phyloP scores from a whole-genome alignment of 2,888 invertebrate genomes.

The Drosophila gaucha region DNA sequence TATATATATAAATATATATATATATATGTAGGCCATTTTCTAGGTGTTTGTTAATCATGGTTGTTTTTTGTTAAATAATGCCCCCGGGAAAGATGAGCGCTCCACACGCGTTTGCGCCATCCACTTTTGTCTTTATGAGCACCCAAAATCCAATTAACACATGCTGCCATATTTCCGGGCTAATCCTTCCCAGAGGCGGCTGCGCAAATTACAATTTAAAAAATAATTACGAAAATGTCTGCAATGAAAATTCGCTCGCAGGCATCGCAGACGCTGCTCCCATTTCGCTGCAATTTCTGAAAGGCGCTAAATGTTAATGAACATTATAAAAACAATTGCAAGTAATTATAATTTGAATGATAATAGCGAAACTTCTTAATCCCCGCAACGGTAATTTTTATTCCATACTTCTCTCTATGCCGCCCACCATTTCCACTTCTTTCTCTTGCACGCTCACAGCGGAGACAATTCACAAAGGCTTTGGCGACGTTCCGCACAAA shows the following conservation, averaged over 20 bases:
- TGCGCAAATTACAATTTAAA: slow-evolving; percentile 75
- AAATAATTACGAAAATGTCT: slow-evolving; percentile 79
- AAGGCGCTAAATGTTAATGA: slow-evolving; percentile 79
- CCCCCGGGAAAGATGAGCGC: slow-evolving; percentile 2
- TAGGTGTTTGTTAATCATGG: neutral
- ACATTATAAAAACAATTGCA: slow-evolving; percentile 80
- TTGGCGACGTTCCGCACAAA: slow-evolving; percentile 30
- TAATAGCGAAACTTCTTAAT: slow-evolving; percentile 80
- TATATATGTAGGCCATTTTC: neutral
- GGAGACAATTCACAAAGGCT: slow-evolving; percentile 60
- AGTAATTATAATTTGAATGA: slow-evolving; percentile 81
- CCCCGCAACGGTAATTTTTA: slow-evolving; percentile 79
- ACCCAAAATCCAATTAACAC: slow-evolving; percentile 71
- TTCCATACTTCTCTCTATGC: slow-evolving; percentile 22
- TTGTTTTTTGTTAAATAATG: neutral
- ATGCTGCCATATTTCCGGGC: slow-evolving; percentile 65
- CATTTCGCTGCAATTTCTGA: slow-evolving; percentile 66
- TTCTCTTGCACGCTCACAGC: slow-evolving; percentile 8
- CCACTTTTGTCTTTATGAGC: slow-evolving; percentile 60
- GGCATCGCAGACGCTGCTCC: slow-evolving; percentile 46
- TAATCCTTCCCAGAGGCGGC: slow-evolving; percentile 68
- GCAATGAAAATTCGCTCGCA: slow-evolving; percentile 53
- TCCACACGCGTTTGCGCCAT: slow-evolving; percentile 10
- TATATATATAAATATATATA: neutral
- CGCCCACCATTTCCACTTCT: neutral